A percentile compares a stretch with the other conserved stretches of the same genome.
These are phyloP conservation scores for Eumacrocentrus americanus DNA, from an alignment of 2,888 invertebrate genomes.

Conservation along the genomic window DNA sequence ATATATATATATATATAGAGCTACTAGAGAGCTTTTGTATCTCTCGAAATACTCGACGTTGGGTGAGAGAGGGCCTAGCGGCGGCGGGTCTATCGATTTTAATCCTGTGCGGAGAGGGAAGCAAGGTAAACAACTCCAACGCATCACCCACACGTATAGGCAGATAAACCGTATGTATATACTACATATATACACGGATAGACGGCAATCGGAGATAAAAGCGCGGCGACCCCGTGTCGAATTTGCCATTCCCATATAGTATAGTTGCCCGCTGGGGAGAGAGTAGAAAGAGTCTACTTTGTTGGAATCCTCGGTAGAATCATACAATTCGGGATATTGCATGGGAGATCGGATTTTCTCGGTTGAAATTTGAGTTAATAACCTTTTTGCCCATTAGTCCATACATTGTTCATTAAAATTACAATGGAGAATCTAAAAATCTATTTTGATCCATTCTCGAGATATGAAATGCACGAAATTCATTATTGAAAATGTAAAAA, in stretches of 20 bases:
- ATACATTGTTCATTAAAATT: no score
- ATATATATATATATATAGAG: not conserved
- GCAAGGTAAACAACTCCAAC: slow-evolving; percentile 20
- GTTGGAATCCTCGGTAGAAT: not conserved
- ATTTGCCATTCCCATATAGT: no score
- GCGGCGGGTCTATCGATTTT: slow-evolving; percentile 22
- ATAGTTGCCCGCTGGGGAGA: not conserved
- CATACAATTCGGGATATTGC: no score
- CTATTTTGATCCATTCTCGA: no score
- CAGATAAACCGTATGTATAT: not conserved
- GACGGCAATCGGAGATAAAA: not conserved
- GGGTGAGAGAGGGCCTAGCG: slow-evolving; percentile 5
- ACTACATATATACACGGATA: not conserved
- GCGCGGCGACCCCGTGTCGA: not conserved
- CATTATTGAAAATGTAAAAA: no score
- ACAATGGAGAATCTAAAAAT: no score
- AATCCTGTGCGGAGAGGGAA: slow-evolving; percentile 13
- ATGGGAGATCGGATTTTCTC: not conserved
- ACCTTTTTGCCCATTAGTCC: not conserved
- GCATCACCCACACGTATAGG: not conserved
- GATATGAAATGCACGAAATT: no score
- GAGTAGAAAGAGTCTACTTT: not conserved
- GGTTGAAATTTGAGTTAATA: not conserved
- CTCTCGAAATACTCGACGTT: not conserved
- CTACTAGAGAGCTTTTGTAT: not conserved